Conservation (phyloP, 2,888 invertebrate genomes). For the Galeopsomyia nigrocyanea region DNA sequence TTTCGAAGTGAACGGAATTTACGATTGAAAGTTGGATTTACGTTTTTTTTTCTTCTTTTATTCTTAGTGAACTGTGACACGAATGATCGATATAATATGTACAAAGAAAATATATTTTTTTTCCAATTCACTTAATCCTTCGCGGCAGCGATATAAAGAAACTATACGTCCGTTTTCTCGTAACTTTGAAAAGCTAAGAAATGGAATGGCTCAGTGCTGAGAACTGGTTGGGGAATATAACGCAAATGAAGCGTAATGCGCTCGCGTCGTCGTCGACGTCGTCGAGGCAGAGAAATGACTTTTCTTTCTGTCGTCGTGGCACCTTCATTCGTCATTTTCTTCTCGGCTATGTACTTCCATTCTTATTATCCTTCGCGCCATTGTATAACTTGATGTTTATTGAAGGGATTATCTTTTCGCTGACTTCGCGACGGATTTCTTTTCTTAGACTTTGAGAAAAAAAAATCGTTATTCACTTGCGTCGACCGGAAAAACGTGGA, state of each 20-base stretch:
- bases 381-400: constrained; percentile 40
- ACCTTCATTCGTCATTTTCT: constrained; percentile 42
- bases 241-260: constrained; percentile 43
- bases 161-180: too few species aligned
- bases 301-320: constrained; percentile 29
- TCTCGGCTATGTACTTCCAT: not conserved
- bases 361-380: constrained; percentile 9
- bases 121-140: too few species aligned
- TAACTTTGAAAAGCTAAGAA: not conserved
- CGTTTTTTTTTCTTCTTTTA: not conserved
- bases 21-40: too few species aligned
- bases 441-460: not conserved
- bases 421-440: not conserved
- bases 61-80: not conserved
- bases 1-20: too few species aligned
- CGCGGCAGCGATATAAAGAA: too few species aligned
- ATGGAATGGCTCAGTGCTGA: not conserved
- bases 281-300: constrained; percentile 34
- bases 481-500: too few species aligned
- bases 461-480: too few species aligned
- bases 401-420: constrained; percentile 35
- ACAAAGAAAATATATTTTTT: too few species aligned
- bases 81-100: too few species aligned
- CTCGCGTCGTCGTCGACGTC: constrained; percentile 10
- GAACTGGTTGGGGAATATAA: constrained; percentile 17